Evolutionary conservation across 2,888 invertebrate species (phyloP).

Genomic region (Drosophila paracracens): DNA sequence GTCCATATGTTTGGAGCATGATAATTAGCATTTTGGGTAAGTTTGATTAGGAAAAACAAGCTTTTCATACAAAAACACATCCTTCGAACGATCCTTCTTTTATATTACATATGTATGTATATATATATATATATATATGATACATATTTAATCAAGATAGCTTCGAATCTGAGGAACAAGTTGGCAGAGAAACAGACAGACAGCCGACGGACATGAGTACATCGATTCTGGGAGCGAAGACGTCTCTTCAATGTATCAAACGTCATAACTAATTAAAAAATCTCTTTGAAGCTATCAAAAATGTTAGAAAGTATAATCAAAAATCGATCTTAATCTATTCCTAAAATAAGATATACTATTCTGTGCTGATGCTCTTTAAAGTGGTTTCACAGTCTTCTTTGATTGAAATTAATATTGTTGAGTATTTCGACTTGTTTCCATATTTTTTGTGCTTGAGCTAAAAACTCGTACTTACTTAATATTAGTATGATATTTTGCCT

Average conservation of each 20-base stretch:
- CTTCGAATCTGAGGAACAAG: not conserved
- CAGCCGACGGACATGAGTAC: not conserved
- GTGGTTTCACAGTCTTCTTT: not conserved
- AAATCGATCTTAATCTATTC: not conserved
- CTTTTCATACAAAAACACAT: too few relatives aligned
- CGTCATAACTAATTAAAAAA: not conserved
- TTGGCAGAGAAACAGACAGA: not conserved
- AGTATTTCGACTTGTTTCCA: not conserved
- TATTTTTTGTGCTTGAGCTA: not conserved
- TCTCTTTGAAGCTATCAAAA: not conserved
- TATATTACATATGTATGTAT: too few relatives aligned
- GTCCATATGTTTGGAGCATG: too few relatives aligned
- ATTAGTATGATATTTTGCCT: not conserved
- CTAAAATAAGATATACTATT: fast-evolving
- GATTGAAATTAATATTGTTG: not conserved
- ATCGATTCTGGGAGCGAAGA: too few relatives aligned
- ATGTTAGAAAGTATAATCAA: not conserved
- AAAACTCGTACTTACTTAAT: not conserved
- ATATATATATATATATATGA: too few relatives aligned
- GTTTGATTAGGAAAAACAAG: too few relatives aligned
- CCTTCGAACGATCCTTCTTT: too few relatives aligned
- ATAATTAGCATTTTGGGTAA: too few relatives aligned
- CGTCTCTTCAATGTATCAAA: not conserved
- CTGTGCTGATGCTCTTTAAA: not conserved
- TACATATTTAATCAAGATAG: not conserved